These are phyloP conservation scores for Drosophila insularis DNA, from an alignment of 1,140 invertebrate species.

Conservation along the genomic window DNA sequence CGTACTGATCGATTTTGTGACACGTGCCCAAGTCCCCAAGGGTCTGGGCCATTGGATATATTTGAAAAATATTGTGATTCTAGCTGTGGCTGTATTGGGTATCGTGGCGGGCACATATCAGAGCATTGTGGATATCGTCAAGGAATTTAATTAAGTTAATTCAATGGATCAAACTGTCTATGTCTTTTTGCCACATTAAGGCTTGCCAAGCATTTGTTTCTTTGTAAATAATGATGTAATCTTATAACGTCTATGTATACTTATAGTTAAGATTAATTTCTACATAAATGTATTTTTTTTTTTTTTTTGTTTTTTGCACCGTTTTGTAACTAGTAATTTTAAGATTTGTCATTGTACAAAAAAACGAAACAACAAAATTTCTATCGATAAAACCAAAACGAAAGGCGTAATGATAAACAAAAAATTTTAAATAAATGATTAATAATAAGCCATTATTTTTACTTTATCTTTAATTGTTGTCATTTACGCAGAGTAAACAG, in stretches of 20 bases:
- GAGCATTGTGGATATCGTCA: constrained; percentile 86
- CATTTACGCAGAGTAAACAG: too few species aligned
- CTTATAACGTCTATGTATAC: constrained; percentile 42
- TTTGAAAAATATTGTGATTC: constrained; percentile 86
- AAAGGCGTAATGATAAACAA: constrained; percentile 25
- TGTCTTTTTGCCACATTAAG: not conserved
- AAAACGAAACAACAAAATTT: constrained; percentile 5
- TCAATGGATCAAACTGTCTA: not conserved
- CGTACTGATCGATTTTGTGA: constrained; percentile 91
- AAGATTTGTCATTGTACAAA: constrained; percentile 41
- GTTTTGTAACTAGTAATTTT: constrained; percentile 54
- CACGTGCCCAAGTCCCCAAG: constrained; percentile 83
- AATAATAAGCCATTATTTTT: constrained; percentile 17
- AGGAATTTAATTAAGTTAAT: constrained; percentile 77
- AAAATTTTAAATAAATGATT: constrained; percentile 67
- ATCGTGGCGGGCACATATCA: constrained; percentile 89
- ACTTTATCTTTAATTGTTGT: constrained; percentile 4
- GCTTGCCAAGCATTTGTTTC: constrained; percentile 42
- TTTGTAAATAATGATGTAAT: constrained; percentile 50
- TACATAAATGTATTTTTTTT: constrained; percentile 34
- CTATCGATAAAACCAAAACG: constrained; percentile 9
- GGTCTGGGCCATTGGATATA: constrained; percentile 82
- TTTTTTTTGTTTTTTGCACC: constrained; percentile 11
- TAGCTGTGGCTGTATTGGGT: constrained; percentile 87
- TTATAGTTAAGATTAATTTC: constrained; percentile 48